A percentile compares a stretch with the other conserved stretches of the same genome.
Evolutionary conservation across 2,888 invertebrate genomes (phyloP).

Genomic region (Microlaimidae sp.): DNA sequence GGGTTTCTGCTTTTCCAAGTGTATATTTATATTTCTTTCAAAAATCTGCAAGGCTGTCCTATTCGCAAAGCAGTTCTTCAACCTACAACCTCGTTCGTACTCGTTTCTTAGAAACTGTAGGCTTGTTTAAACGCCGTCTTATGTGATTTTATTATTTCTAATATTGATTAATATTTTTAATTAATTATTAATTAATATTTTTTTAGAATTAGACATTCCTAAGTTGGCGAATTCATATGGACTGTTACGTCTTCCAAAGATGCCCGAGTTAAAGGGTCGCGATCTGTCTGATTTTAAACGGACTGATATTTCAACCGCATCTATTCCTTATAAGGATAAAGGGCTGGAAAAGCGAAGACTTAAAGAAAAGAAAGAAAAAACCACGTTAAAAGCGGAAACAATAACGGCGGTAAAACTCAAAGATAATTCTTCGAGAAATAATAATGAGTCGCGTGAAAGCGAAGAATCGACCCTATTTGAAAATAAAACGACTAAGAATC

Average conservation of each 20-base stretch:
- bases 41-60: too few species aligned
- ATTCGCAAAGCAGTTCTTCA: too few species aligned
- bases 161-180: too few species aligned
- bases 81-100: too few species aligned
- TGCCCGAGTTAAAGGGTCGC: conserved; percentile 59
- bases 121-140: too few species aligned
- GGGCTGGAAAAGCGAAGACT: conserved; percentile 14
- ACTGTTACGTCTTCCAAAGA: conserved; percentile 68
- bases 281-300: conserved; percentile 21
- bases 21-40: too few species aligned
- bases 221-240: conserved; percentile 72
- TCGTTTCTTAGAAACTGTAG: too few species aligned
- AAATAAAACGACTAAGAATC: neutral
- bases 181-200: too few species aligned
- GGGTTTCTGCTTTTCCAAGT: too few species aligned
- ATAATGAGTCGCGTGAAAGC: neutral
- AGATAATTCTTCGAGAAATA: neutral
- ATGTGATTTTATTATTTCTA: too few species aligned
- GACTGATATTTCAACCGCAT: conserved; percentile 25
- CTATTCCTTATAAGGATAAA: conserved; percentile 21
- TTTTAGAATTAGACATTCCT: conserved; percentile 59
- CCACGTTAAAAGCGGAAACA: neutral
- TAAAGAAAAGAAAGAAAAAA: neutral
- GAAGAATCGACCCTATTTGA: neutral
- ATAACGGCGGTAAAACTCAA: neutral